Conservation (phyloP, 1,140 invertebrate genomes). For the Lethocerus indicus region DNA sequence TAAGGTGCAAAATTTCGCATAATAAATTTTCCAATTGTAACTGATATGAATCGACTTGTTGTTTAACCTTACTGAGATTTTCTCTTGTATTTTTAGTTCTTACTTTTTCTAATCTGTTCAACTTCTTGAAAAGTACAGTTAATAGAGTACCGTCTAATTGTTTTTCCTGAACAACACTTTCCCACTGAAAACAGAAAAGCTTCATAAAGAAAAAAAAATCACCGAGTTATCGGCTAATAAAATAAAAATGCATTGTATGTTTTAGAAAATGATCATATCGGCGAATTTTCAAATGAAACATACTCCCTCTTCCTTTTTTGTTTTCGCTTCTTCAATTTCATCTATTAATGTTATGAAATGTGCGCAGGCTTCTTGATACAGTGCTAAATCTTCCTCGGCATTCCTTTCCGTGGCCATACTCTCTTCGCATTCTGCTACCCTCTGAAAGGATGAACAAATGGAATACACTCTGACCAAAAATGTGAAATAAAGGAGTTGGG, state of each 20-base stretch:
- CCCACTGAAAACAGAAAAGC: conserved; percentile 27
- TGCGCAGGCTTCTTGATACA: conserved; percentile 48
- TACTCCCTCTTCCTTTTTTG: conserved; percentile 31
- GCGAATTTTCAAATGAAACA: neutral
- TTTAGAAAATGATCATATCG: no score
- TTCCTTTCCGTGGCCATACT: conserved; percentile 44
- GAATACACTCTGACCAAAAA: no score
- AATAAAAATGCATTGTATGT: neutral
- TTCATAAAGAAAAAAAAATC: conserved; percentile 5
- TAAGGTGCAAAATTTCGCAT: conserved; percentile 85
- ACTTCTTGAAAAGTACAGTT: conserved; percentile 67
- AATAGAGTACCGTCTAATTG: conserved; percentile 51
- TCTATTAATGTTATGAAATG: conserved; percentile 42
- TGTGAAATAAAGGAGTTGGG: no score
- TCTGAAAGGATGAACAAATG: conserved; percentile 26
- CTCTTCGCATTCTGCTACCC: conserved; percentile 51
- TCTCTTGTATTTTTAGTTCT: conserved; percentile 65
- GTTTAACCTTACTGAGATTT: conserved; percentile 57
- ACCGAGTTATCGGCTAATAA: conserved; percentile 5
- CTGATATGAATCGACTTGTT: conserved; percentile 75
- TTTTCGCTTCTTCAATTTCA: conserved; percentile 46
- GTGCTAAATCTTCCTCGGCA: conserved; percentile 42
- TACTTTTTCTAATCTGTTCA: conserved; percentile 82
- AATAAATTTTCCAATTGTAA: conserved; percentile 86
- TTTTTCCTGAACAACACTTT: conserved; percentile 41